Conservation (phyloP, 2,888 invertebrate species). For the Troides aeacus region DNA sequence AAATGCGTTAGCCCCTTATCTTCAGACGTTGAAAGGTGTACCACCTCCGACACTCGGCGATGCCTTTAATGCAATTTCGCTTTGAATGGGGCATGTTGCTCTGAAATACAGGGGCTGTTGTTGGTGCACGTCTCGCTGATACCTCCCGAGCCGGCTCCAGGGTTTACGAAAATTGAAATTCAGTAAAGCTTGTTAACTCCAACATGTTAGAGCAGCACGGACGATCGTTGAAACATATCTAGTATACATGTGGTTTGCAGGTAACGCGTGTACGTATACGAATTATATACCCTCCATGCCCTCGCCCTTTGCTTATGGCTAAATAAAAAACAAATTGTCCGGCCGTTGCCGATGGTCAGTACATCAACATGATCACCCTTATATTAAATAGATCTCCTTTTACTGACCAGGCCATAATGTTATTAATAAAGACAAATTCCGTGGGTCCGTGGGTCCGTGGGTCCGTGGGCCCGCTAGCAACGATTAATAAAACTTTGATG, state of each 20-base stretch:
- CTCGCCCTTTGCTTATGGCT: too few relatives aligned
- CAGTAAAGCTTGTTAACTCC: too few relatives aligned
- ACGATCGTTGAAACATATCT: too few relatives aligned
- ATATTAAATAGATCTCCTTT: neutral
- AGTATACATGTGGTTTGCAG: too few relatives aligned
- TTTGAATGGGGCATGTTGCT: constrained; percentile 15
- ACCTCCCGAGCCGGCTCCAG: too few relatives aligned
- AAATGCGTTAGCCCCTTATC: constrained; percentile 52
- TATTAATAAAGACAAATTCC: constrained; percentile 22
- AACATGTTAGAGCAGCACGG: too few relatives aligned
- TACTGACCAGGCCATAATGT: constrained; percentile 8
- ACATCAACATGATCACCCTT: neutral
- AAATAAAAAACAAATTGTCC: too few relatives aligned
- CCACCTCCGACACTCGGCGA: constrained; percentile 14
- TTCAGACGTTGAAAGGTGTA: constrained; percentile 23
- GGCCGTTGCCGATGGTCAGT: neutral
- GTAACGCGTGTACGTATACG: too few relatives aligned
- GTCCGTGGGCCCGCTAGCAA: constrained; percentile 15
- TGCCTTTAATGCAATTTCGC: constrained; percentile 18
- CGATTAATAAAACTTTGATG: constrained; percentile 46
- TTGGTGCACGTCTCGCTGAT: neutral
- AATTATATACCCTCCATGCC: too few relatives aligned
- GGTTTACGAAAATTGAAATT: too few relatives aligned
- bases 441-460: constrained; percentile 2
- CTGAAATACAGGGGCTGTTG: neutral